Evolutionary conservation across 2,113 vertebrate species (phyloP).

Genomic region (Tauraco erythrolophus): DNA sequence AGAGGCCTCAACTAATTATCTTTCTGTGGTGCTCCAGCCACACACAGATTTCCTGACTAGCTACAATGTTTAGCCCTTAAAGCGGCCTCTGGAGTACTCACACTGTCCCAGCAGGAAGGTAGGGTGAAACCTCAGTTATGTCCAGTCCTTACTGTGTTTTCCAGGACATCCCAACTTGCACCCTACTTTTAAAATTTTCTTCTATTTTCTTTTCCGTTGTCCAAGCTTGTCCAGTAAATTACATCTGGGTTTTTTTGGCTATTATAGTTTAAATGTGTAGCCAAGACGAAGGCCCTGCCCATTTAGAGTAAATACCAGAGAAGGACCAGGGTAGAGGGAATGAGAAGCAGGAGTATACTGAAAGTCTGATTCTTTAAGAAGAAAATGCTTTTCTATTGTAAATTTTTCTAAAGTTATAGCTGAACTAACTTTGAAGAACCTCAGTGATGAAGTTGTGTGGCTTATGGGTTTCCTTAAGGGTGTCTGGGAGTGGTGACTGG

Average conservation of each 20-base stretch:
- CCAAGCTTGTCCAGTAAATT: background rate
- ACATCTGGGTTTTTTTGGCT: background rate
- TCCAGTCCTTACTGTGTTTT: background rate
- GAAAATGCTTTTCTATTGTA: background rate
- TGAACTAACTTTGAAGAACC: background rate
- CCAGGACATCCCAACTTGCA: background rate
- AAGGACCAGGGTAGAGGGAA: background rate
- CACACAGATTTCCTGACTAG: background rate
- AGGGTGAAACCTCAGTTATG: background rate
- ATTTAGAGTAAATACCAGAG: constrained; percentile 13
- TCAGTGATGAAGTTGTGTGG: constrained; percentile 25
- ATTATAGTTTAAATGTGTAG: background rate
- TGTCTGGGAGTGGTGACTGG: background rate
- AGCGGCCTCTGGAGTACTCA: background rate
- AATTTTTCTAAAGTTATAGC: background rate
- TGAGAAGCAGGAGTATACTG: background rate
- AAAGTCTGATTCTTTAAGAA: background rate
- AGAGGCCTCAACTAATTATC: background rate
- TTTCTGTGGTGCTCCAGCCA: background rate
- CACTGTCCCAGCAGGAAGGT: background rate
- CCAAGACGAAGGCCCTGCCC: background rate
- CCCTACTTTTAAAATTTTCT: background rate
- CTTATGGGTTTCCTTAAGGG: constrained; percentile 45
- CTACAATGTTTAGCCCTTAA: background rate
- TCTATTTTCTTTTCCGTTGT: background rate